phyloP scores from a whole-genome alignment of 1,140 invertebrate genomes.

The Drosophila arawakana region DNA sequence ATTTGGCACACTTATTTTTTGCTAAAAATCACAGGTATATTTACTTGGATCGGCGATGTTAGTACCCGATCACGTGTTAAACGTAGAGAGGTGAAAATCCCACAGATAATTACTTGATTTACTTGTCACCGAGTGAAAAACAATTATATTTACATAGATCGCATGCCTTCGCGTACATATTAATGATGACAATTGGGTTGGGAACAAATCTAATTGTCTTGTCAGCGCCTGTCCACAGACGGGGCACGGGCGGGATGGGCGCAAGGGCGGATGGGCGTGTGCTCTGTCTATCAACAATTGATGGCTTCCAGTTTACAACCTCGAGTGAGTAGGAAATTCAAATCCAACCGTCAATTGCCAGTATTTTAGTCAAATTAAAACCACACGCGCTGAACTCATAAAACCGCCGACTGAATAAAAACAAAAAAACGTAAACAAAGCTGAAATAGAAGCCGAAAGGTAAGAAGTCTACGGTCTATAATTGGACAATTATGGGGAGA shows the following conservation, averaged over 20 bases:
- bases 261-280: slow-evolving; percentile 27
- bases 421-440: slow-evolving; percentile 6
- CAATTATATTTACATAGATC: slow-evolving; percentile 66
- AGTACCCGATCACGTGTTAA: slow-evolving; percentile 38
- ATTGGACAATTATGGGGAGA: not conserved
- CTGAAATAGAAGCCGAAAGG: not conserved
- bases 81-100: slow-evolving; percentile 41
- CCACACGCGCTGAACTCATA: slow-evolving; percentile 24
- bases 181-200: slow-evolving; percentile 33
- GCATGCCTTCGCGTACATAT: slow-evolving; percentile 34
- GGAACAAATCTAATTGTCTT: slow-evolving; percentile 44
- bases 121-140: slow-evolving; percentile 62
- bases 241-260: slow-evolving; percentile 25
- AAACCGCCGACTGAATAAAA: not conserved
- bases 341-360: not conserved
- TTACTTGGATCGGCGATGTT: slow-evolving; percentile 18
- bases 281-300: slow-evolving; percentile 29
- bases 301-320: slow-evolving; percentile 4
- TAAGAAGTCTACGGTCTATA: not conserved
- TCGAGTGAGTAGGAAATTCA: not conserved
- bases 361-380: slow-evolving; percentile 15
- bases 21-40: not conserved
- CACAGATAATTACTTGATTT: slow-evolving; percentile 71
- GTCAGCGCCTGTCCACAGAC: slow-evolving; percentile 52
- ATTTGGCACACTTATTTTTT: slow-evolving; percentile 20